Evolutionary conservation across 2,113 vertebrate species (phyloP).

Genomic region (Tichodroma muraria): DNA sequence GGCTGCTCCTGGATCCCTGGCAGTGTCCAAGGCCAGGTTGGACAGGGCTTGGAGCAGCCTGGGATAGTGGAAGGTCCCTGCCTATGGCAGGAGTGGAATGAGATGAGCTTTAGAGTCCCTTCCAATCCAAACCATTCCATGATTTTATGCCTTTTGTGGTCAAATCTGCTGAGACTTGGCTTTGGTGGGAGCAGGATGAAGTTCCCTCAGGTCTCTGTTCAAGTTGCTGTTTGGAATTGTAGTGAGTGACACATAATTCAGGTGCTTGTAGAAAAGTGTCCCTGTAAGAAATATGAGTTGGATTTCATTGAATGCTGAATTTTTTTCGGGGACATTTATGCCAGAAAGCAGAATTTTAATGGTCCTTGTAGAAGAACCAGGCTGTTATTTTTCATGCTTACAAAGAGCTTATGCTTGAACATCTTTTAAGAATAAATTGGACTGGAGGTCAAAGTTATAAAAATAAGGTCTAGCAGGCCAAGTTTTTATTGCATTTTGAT

Average conservation of each 20-base stretch:
- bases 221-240: neutral
- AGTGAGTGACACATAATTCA: neutral
- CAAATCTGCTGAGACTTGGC: neutral
- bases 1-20: neutral
- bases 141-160: neutral
- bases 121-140: neutral
- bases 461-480: neutral
- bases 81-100: fast-evolving
- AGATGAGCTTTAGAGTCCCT: neutral
- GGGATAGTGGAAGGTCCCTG: neutral
- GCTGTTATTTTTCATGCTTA: neutral
- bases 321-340: neutral
- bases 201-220: neutral
- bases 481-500: neutral
- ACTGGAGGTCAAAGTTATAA: neutral
- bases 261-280: neutral
- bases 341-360: neutral
- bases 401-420: neutral
- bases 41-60: neutral
- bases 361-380: neutral
- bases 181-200: neutral
- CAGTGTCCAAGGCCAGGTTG: fast-evolving
- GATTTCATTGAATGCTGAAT: neutral
- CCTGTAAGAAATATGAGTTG: neutral
- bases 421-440: neutral